Evolutionary conservation across 2,113 vertebrate species (phyloP).

Genomic region (Gambusia affinis): DNA sequence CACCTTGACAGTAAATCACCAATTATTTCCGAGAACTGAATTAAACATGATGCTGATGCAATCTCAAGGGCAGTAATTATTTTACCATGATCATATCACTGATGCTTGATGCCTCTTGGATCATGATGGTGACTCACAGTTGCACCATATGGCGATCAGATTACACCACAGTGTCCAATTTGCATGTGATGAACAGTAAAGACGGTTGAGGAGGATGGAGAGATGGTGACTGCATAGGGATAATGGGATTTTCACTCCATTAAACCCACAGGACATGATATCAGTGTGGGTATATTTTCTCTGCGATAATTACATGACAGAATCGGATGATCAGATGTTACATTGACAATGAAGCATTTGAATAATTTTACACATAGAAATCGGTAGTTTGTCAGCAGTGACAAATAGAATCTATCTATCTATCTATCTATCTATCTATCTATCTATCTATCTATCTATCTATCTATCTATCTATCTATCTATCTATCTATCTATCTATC

Average conservation of each 20-base stretch:
- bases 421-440: too few relatives aligned
- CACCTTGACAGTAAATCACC: not conserved
- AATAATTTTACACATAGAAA: slow-evolving; percentile 23
- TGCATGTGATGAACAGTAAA: slow-evolving; percentile 31
- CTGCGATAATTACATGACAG: slow-evolving; percentile 33
- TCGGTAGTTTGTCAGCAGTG: slow-evolving; percentile 11
- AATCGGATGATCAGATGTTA: slow-evolving; percentile 15
- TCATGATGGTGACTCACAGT: slow-evolving; percentile 32
- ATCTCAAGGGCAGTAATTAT: not conserved
- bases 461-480: too few relatives aligned
- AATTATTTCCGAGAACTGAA: not conserved
- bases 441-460: too few relatives aligned
- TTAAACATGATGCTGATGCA: too few relatives aligned
- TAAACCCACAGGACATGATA: slow-evolving; percentile 45
- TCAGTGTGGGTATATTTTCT: slow-evolving; percentile 28
- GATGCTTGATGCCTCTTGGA: slow-evolving; percentile 3
- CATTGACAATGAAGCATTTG: slow-evolving; percentile 23
- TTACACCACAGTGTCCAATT: slow-evolving; percentile 28
- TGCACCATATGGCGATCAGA: slow-evolving; percentile 38
- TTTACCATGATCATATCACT: not conserved
- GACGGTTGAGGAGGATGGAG: slow-evolving; percentile 8
- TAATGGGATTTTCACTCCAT: slow-evolving; percentile 50
- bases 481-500: too few relatives aligned
- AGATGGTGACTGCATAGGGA: not conserved
- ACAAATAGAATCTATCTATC: not conserved